A percentile compares a stretch with the other conserved stretches of the same genome.
Conservation (phyloP, 2,113 vertebrate species). For the Terrapene triunguis region DNA sequence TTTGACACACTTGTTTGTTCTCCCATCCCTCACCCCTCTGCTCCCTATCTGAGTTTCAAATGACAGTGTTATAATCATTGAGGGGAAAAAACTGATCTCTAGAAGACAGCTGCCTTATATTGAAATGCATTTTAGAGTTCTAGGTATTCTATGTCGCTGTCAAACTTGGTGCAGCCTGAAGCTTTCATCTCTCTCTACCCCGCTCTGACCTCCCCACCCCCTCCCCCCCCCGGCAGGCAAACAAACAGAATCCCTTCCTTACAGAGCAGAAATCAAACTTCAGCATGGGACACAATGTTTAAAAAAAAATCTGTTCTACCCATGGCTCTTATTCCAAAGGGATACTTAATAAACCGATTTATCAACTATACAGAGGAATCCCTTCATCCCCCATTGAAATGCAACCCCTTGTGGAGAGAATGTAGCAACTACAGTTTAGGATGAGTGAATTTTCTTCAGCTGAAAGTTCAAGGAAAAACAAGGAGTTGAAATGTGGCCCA, state of each 20-base stretch:
- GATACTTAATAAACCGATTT: neutral
- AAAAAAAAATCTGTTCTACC: neutral
- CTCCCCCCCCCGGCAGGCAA: neutral
- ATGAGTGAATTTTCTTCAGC: neutral
- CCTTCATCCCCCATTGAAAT: neutral
- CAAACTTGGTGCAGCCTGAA: neutral
- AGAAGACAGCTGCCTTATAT: neutral
- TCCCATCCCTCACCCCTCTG: neutral
- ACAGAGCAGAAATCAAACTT: neutral
- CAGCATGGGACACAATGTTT: neutral
- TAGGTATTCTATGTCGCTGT: neutral
- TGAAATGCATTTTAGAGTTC: neutral
- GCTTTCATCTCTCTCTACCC: neutral
- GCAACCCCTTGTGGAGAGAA: neutral
- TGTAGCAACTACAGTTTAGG: neutral
- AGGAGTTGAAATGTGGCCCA: rapidly evolving
- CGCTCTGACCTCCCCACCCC: rapidly evolving
- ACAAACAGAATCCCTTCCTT: neutral
- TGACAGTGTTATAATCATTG: neutral
- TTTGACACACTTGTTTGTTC: neutral
- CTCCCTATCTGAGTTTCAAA: neutral
- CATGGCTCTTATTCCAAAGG: neutral
- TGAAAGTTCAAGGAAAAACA: neutral
- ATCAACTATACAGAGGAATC: neutral
- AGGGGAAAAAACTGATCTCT: rapidly evolving